Conservation (phyloP, 2,888 invertebrate genomes). For the Hypselothyrea guttata region DNA sequence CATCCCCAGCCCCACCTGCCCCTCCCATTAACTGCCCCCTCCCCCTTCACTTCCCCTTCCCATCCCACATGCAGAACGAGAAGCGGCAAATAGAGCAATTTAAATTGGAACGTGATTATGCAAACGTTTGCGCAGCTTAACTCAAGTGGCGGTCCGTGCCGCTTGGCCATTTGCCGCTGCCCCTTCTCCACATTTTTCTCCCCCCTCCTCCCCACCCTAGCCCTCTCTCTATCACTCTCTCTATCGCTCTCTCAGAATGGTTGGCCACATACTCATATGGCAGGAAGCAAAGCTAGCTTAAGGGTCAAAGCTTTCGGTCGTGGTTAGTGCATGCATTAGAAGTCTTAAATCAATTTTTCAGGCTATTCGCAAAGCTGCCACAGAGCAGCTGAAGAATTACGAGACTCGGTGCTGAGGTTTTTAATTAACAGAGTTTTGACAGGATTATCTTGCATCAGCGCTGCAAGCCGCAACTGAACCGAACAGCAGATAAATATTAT, state of each 20-base stretch:
- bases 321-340: conserved; percentile 54
- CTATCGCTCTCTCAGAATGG: too few relatives aligned
- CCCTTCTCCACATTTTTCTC: conserved; percentile 2
- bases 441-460: too few relatives aligned
- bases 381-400: not conserved
- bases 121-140: conserved; percentile 81
- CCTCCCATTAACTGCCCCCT: not conserved
- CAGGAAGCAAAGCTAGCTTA: not conserved
- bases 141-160: conserved; percentile 77
- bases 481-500: too few relatives aligned
- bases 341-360: conserved; percentile 68
- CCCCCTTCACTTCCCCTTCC: not conserved
- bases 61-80: not conserved
- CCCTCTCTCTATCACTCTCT: not conserved
- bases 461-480: too few relatives aligned
- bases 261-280: not conserved
- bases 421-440: not conserved
- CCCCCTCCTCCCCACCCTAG: not conserved
- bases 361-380: conserved; percentile 23
- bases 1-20: not conserved
- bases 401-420: not conserved
- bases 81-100: conserved; percentile 71
- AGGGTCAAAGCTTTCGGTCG: not conserved
- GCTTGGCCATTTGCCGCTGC: conserved; percentile 66
- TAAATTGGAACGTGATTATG: conserved; percentile 79